Base-by-base conservation (phyloP, 2,888 invertebrate species). In the Hipparchia semele region DNA sequence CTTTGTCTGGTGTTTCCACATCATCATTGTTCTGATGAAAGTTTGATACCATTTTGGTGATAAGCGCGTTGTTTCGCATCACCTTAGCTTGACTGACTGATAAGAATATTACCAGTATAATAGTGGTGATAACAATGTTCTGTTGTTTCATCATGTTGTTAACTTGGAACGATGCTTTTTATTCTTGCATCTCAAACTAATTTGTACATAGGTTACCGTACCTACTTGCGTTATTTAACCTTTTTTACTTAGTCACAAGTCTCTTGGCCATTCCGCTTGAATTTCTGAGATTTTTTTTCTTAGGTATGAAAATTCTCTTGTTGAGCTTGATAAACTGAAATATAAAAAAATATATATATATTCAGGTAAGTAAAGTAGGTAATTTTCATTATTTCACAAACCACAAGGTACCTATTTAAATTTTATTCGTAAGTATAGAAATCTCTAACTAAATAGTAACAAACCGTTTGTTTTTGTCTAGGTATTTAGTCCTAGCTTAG, bases 11-110 rank as follows among this genome's bases (percentile, higher is more conserved):
- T 33, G 81, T 39, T 39, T 39, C 79, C 3, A 80, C 79, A 2
- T 77, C 70, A 64, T 79, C 78, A 78, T 87, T 88, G 77, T 89
- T 90, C 74, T 84, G 84, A 73, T 88, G 91, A 80, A 91, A 92
- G 75, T 92, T 83, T 0, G 90, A 88, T 54, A 92, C 85, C 92
- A 92, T 91, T 79, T 89, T 90, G 45, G 85, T 82, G 77, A 92
- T 90, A 10, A 92, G 85, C 0, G 88, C 92, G 71, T 89, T 91
- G 80, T 92, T 92, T 65, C 92, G 81, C 76, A 92, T 79, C 74
- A 93, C 87, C 80, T 87, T 89, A 0, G 85, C 80, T 54, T 78
- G 68, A 54, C 54, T 71, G 45, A 70, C 64, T 67, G 75, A 64
- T 70, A 76, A 56, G 6, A 70, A 71, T 69, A 72, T 56, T 8